Base-by-base conservation (phyloP, 2,888 invertebrate species). In the Tetragonula carbonaria region DNA sequence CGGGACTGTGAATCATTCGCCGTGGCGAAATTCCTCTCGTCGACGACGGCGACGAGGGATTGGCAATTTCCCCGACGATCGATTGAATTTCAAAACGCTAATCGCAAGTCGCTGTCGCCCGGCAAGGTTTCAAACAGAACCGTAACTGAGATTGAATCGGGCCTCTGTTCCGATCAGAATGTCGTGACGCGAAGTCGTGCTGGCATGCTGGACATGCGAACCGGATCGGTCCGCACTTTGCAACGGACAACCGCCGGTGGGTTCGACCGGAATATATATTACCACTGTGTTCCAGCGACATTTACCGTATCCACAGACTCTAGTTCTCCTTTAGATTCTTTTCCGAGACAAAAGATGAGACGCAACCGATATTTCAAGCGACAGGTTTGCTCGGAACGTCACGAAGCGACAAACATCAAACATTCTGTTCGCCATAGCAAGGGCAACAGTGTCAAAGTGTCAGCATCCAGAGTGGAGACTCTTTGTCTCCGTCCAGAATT, bases 141-240 rank as follows among this genome's bases (percentile, higher is more conserved):
- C 86, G 62, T 83, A 76, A 76, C 59, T 38, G 74, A 77, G 86
- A 74, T 84, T 87, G 74, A 59, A 74, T 65, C 13, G 51, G 18
- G n/a, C 45, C 38, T 63, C 70, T 59, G 74, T 62, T 78, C 71
- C 74, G 70, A 75, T 70, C 82, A 80, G 85, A 74, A 86, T 84
- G 89, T 87, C 38, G 38, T 86, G 90, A 89, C 89, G 87, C 78
- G 88, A 85, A 84, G 82, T 59, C 74, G 73, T 18, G 83, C 82
- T 71, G 67, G 85, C 81, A 88, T 66, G 84, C 85, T 75, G 78
- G 59, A 73, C 86, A 91, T 88, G 87, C 90, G 87, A 91, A 91
- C 86, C 66, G 77, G 80, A 86, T 81, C 84, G 38, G 68, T 57
- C 66, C 78, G 74, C 78, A 83, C 74, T 90, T 85, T 51, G 73